Evolutionary conservation across 2,888 invertebrate species (phyloP), one percentile per base, ranked within the genome.

Genomic region (Callyntrura sp.): DNA sequence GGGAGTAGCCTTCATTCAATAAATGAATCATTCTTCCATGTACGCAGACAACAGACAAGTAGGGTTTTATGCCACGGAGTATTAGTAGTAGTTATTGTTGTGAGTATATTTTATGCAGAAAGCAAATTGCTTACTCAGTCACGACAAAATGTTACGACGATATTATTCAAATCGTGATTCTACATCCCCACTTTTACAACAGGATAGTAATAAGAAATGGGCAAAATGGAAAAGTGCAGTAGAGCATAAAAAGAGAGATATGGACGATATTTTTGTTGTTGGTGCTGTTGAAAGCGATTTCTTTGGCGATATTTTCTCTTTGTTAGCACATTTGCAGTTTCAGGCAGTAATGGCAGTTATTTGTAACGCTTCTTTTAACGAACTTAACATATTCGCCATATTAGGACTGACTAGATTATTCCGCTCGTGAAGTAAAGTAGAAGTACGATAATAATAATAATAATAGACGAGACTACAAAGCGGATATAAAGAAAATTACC

Each of bases 151-250:
- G 55, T 55, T 78, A 78, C 55, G 17, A 43, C 43, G 17, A 82
- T 70, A 60, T 88, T 70, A 83, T 88, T 83, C 82, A 82, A 88
- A 78, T 55, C 88, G 88, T 88, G 88, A 88, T 1, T 35, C 35
- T 25, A 48, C 11, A 73, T 83, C 78, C 88, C 88, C 82, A 88
- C 81, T 81, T 81, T 88, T 78, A 35, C 35, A 35, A 35, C 35
- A 35, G 35, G 35, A 35, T 35, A 35, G 6, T 35, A 35, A 35
- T 35, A 35, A 35, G 35, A 35, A 35, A 35, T 35, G 35, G 35
- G 35, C 35, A 35, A 35, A 35, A 5, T 23, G 12, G 17, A 55
- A 78, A 78, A 76, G 48, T 14, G 20, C 62, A 62, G 17, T 17
- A 23, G 62, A 20, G 20, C n/a, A 48, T 20, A 57, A 28, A 57